Percentiles rank a stretch among this genome's conserved stretches.
Evolutionary conservation across 2,888 invertebrate genomes (phyloP).

Genomic region (Icerya purchasi): DNA sequence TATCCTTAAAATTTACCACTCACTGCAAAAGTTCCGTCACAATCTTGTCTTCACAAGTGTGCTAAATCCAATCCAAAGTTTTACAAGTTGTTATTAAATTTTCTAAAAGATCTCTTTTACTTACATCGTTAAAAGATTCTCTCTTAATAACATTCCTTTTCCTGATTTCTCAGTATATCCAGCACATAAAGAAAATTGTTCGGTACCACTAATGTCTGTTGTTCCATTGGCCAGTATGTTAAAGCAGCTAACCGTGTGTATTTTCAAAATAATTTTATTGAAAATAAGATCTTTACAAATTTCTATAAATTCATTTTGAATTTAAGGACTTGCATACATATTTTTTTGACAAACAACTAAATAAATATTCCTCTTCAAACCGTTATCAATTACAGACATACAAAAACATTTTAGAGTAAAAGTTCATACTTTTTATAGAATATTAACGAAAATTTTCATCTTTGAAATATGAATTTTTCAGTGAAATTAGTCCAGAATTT

Average conservation of each 20-base stretch:
- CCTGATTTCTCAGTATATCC: constrained; percentile 16
- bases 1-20: constrained; percentile 18
- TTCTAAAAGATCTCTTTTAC: constrained; percentile 6
- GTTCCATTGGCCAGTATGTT: constrained; percentile 22
- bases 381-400: constrained; percentile 16
- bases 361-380: constrained; percentile 16
- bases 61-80: constrained; percentile 16
- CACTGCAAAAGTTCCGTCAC: constrained; percentile 19
- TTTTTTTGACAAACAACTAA: constrained; percentile 1
- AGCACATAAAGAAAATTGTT: constrained; percentile 21
- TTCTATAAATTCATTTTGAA: constrained; percentile 19
- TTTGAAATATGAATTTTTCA: constrained; percentile 10
- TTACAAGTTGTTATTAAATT: constrained; percentile 10
- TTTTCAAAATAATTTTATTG: constrained; percentile 17
- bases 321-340: constrained; percentile 16
- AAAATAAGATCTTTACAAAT: constrained; percentile 18
- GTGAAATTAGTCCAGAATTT: constrained; percentile 16
- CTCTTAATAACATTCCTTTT: constrained; percentile 3
- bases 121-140: constrained; percentile 19
- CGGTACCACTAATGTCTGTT: constrained; percentile 20
- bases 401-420: too few species aligned
- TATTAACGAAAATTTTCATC: constrained; percentile 19
- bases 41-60: constrained; percentile 19
- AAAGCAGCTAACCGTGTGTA: constrained; percentile 20
- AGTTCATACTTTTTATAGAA: too few species aligned